phyloP scores from a whole-genome alignment of 2,888 invertebrate species.

The Colletes collaris region DNA sequence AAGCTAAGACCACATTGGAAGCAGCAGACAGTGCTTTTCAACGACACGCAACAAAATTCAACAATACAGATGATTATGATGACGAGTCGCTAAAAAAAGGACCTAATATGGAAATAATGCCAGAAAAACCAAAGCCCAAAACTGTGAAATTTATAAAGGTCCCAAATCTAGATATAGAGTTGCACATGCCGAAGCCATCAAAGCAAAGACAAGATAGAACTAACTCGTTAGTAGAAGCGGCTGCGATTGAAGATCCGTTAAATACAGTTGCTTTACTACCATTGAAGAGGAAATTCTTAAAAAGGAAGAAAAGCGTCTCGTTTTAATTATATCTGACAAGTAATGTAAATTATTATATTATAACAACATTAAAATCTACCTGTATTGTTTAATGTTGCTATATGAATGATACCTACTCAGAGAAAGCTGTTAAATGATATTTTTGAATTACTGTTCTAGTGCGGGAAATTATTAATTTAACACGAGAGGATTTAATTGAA shows the following conservation, averaged over 20 bases:
- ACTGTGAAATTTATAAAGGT: slow-evolving; percentile 73
- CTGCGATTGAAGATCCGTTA: slow-evolving; percentile 59
- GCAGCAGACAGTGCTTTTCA: slow-evolving; percentile 77
- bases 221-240: slow-evolving; percentile 72
- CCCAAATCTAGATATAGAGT: slow-evolving; percentile 62
- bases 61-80: slow-evolving; percentile 72
- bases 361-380: slow-evolving; percentile 8
- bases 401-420: slow-evolving; percentile 20
- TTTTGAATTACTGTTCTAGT: not conserved
- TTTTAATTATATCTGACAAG: slow-evolving; percentile 68
- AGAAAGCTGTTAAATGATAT: slow-evolving; percentile 3
- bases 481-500: too few relatives aligned
- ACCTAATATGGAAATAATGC: slow-evolving; percentile 57
- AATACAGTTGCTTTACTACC: slow-evolving; percentile 51
- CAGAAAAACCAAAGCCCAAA: slow-evolving; percentile 63
- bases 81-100: slow-evolving; percentile 69
- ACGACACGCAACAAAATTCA: slow-evolving; percentile 78
- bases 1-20: slow-evolving; percentile 77
- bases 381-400: slow-evolving; percentile 8
- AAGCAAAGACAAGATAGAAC: slow-evolving; percentile 63
- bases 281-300: slow-evolving; percentile 72
- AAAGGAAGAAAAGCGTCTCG: slow-evolving; percentile 79
- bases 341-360: slow-evolving; percentile 16
- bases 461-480: not conserved
- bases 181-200: slow-evolving; percentile 31